phyloP scores from a whole-genome alignment of 2,888 invertebrate species.

The Netelia virgata region DNA sequence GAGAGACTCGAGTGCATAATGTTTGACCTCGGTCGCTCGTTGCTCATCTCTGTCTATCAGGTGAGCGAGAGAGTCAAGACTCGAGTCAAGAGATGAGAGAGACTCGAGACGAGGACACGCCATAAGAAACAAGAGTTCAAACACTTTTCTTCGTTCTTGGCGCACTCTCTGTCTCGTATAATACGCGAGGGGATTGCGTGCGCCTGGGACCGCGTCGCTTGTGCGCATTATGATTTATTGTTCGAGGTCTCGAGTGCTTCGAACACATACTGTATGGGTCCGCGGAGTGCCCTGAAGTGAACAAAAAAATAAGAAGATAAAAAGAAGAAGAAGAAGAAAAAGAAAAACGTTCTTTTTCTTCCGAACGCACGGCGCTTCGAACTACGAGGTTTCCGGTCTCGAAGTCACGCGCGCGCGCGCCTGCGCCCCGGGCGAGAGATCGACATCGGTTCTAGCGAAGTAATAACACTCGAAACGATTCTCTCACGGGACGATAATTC shows the following conservation, averaged over 20 bases:
- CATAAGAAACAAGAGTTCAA: constrained; percentile 65
- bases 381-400: constrained; percentile 38
- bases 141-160: constrained; percentile 57
- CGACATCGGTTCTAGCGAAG: too few relatives aligned
- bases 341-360: constrained; percentile 16
- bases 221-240: constrained; percentile 69
- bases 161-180: constrained; percentile 21
- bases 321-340: neutral
- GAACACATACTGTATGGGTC: constrained; percentile 61
- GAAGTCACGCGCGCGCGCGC: constrained; percentile 3
- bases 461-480: too few relatives aligned
- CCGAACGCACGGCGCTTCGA: constrained; percentile 30
- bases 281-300: constrained; percentile 12
- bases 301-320: constrained; percentile 26
- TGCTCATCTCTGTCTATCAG: constrained; percentile 56
- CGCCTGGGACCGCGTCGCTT: constrained; percentile 55
- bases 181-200: constrained; percentile 55
- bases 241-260: constrained; percentile 69
- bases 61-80: neutral
- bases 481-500: too few relatives aligned
- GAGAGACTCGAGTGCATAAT: constrained; percentile 56
- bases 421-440: neutral
- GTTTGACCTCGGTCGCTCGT: constrained; percentile 58
- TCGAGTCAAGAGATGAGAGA: constrained; percentile 42
- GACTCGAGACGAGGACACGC: constrained; percentile 60